Conservation (phyloP, 30 jellyfish, hydroid and myxozoan species). For the Aurelia sp. region DNA sequence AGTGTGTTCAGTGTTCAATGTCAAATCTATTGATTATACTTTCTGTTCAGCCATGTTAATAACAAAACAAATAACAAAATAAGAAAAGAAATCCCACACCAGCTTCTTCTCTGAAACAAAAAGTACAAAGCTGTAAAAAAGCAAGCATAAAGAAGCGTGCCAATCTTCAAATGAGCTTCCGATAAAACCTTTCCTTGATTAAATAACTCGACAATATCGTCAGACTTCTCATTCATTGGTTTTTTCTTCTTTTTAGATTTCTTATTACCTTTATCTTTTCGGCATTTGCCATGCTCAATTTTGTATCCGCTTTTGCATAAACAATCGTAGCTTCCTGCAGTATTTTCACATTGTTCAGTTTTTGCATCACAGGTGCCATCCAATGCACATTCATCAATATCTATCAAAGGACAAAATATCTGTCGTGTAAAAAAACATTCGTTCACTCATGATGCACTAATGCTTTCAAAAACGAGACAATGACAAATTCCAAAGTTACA, state of each 20-base stretch:
- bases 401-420: constrained; percentile 13
- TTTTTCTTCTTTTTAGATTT: constrained; percentile 32
- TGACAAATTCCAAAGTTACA: no score
- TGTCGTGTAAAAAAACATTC: no score
- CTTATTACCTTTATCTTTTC: constrained; percentile 54
- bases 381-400: constrained; percentile 84
- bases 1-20: no score
- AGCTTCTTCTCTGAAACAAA: constrained; percentile 13
- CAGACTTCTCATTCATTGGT: constrained; percentile 7
- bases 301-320: constrained; percentile 79
- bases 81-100: constrained; percentile 31
- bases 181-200: constrained; percentile 57
- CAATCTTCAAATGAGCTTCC: constrained; percentile 76
- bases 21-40: no score
- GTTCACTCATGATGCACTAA: no score
- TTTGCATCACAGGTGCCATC: constrained; percentile 58
- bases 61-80: constrained; percentile 7
- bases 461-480: no score
- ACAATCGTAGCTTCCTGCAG: constrained; percentile 84
- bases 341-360: constrained; percentile 81
- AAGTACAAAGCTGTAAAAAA: constrained; percentile 58
- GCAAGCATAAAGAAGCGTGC: constrained; percentile 72
- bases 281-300: constrained; percentile 71
- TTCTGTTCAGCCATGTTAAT: neutral
- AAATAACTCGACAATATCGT: constrained; percentile 9